These are phyloP conservation scores for Hirudo medicinalis DNA, from an alignment of 1,140 invertebrate species.

Conservation along the genomic window DNA sequence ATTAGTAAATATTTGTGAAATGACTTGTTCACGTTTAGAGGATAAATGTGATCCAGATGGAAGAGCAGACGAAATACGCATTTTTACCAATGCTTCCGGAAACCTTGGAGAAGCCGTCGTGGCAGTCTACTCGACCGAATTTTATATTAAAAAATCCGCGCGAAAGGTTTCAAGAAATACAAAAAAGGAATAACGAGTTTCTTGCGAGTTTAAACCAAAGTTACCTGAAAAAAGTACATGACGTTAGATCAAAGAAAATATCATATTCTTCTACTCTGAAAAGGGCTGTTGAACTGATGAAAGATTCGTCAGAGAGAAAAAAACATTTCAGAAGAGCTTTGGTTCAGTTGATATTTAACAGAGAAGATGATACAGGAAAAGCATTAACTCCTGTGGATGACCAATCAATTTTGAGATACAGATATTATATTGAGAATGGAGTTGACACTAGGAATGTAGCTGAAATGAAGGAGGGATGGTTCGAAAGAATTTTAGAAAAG, in stretches of 20 bases:
- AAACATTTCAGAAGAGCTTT: not conserved
- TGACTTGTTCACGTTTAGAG: too few relatives aligned
- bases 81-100: too few relatives aligned
- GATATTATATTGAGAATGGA: constrained; percentile 75
- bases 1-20: too few relatives aligned
- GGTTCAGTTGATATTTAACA: not conserved
- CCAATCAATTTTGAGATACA: constrained; percentile 50
- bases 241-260: not conserved
- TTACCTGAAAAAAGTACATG: too few relatives aligned
- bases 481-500: constrained; percentile 46
- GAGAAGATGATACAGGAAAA: not conserved
- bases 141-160: too few relatives aligned
- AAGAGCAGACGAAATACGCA: too few relatives aligned
- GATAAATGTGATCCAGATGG: too few relatives aligned
- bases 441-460: constrained; percentile 72
- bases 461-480: constrained; percentile 50
- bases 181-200: too few relatives aligned
- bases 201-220: too few relatives aligned
- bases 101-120: too few relatives aligned
- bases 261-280: constrained; percentile 1
- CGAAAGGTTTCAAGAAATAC: too few relatives aligned
- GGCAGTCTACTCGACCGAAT: too few relatives aligned
- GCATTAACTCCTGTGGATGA: not conserved
- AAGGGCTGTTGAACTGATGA: constrained; percentile 16
- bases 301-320: not conserved